A percentile compares a stretch with the other conserved stretches of the same genome.
phyloP scores from a whole-genome alignment of 2,888 invertebrate genomes.

The Orthosia incerta region DNA sequence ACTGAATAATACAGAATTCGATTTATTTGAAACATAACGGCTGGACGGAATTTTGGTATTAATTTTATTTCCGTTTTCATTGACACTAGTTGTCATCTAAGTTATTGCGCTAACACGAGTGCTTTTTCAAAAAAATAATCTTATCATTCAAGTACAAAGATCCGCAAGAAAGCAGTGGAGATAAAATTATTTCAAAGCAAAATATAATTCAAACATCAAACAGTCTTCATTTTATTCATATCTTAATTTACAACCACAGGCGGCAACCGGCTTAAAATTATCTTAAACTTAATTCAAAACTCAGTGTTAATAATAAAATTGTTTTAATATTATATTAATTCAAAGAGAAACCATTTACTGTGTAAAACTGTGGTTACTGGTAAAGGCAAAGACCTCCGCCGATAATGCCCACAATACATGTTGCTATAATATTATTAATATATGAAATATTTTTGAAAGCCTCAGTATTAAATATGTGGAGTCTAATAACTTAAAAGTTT shows the following conservation, averaged over 20 bases:
- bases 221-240: conserved; percentile 9
- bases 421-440: neutral
- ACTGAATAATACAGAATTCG: too few relatives aligned
- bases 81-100: too few relatives aligned
- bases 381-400: neutral
- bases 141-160: neutral
- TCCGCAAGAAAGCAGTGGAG: neutral
- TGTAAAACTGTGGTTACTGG: conserved; percentile 7
- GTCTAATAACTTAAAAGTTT: neutral
- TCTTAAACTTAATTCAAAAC: conserved; percentile 22
- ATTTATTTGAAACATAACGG: too few relatives aligned
- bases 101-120: too few relatives aligned
- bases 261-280: conserved; percentile 6
- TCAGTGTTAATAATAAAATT: conserved; percentile 10
- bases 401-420: conserved; percentile 12
- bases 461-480: neutral
- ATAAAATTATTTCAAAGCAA: neutral
- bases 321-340: conserved; percentile 26
- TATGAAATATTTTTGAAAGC: conserved; percentile 10
- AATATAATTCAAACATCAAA: neutral
- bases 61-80: too few relatives aligned
- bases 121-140: neutral
- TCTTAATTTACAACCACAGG: conserved; percentile 14
- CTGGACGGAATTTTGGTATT: too few relatives aligned
- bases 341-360: conserved; percentile 16